phyloP scores from a whole-genome alignment of 2,113 vertebrate species.

The Rissa tridactyla region DNA sequence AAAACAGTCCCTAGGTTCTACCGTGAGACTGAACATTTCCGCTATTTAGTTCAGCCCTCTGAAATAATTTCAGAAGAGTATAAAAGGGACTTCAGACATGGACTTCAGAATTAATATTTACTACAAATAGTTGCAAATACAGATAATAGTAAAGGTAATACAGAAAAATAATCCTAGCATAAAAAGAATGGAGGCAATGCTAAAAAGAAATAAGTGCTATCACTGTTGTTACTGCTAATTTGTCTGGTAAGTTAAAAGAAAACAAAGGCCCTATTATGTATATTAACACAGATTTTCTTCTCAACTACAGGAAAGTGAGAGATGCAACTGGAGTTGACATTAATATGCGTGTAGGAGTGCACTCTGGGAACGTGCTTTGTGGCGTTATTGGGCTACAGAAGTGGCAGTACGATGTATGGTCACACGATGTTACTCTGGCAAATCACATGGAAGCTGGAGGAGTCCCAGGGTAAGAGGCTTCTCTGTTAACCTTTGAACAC shows the following conservation, averaged over 20 bases:
- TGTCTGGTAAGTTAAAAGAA: background rate
- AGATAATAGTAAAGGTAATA: background rate
- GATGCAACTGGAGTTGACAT: conserved; percentile 96
- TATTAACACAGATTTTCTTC: background rate
- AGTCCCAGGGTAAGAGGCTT: conserved; percentile 87
- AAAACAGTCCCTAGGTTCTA: background rate
- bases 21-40: background rate
- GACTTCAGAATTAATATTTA: background rate
- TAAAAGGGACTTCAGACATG: background rate
- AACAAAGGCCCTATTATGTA: background rate
- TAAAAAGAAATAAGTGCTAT: background rate
- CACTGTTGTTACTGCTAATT: background rate
- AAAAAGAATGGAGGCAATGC: background rate
- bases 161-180: background rate
- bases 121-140: background rate
- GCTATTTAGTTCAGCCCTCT: background rate
- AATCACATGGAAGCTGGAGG: conserved; percentile 99
- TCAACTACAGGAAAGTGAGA: conserved; percentile 85
- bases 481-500: background rate
- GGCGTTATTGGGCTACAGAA: conserved; percentile 97
- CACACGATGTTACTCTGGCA: conserved; percentile 95
- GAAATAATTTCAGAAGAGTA: background rate
- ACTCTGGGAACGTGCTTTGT: conserved; percentile 97
- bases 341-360: conserved; percentile 96
- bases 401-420: conserved; percentile 99